These are phyloP conservation scores for Struthio camelus DNA, from an alignment of 2,113 vertebrate genomes.

Conservation along the genomic window DNA sequence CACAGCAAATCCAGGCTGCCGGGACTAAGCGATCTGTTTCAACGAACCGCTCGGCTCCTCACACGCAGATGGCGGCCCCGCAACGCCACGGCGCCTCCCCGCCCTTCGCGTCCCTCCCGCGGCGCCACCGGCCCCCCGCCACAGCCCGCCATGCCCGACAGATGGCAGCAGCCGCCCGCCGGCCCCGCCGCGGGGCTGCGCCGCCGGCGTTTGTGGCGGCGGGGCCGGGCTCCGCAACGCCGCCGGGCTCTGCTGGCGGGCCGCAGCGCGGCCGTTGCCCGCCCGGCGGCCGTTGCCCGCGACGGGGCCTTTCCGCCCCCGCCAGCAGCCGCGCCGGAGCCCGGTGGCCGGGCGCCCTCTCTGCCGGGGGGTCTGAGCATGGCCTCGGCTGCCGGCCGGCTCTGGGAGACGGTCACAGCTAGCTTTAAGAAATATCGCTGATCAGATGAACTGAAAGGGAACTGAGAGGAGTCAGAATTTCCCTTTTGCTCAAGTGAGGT, in stretches of 20 bases:
- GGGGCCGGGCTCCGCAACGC: no score
- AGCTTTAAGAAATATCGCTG: background rate
- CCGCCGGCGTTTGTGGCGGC: no score
- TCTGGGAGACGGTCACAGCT: no score
- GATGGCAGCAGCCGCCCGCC: background rate
- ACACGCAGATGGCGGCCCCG: no score
- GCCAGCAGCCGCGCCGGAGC: no score
- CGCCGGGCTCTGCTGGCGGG: no score
- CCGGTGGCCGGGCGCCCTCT: no score
- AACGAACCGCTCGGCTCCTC: background rate
- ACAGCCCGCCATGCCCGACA: background rate
- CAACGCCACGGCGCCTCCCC: no score
- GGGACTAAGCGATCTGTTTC: background rate
- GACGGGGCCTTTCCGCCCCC: background rate
- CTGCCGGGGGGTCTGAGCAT: background rate
- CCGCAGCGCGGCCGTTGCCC: background rate
- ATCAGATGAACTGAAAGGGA: background rate
- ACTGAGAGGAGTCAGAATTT: background rate
- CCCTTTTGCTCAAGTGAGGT: background rate
- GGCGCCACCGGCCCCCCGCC: no score
- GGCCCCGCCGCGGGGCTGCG: no score
- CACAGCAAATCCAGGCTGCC: background rate
- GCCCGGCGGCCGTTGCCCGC: no score
- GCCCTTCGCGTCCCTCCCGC: no score
- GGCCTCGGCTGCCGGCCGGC: background rate